Evolutionary conservation across 2,113 vertebrate species (phyloP).

Genomic region (Elephas maximus): DNA sequence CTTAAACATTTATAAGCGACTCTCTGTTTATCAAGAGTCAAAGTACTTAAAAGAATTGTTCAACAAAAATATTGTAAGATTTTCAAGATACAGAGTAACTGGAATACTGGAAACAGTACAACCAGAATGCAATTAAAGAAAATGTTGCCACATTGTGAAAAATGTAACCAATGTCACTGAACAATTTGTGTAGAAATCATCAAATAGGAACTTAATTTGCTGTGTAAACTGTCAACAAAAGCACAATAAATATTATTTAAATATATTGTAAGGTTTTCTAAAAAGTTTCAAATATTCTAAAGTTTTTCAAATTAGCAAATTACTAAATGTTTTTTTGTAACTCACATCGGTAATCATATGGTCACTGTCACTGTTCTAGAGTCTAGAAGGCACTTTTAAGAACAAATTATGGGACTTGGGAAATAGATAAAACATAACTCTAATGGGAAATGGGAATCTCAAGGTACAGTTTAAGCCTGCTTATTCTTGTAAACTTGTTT

Average conservation of each 20-base stretch:
- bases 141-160: too few relatives aligned
- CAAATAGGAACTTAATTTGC: too few relatives aligned
- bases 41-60: not conserved
- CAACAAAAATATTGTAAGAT: not conserved
- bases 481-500: not conserved
- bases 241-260: not conserved
- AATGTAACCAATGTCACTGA: too few relatives aligned
- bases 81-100: too few relatives aligned
- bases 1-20: not conserved
- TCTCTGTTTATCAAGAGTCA: not conserved
- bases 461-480: not conserved
- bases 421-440: not conserved
- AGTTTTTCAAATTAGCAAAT: not conserved
- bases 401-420: not conserved
- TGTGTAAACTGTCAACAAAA: too few relatives aligned
- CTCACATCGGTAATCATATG: not conserved
- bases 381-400: too few relatives aligned
- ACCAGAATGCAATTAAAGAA: too few relatives aligned
- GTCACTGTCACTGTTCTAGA: not conserved
- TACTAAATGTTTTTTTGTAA: not conserved
- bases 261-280: not conserved
- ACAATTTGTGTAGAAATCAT: too few relatives aligned
- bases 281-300: not conserved
- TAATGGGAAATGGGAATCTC: not conserved
- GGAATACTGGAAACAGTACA: too few relatives aligned